Conservation (phyloP, 2,113 vertebrate species). For the Hippocampus guttulatus region DNA sequence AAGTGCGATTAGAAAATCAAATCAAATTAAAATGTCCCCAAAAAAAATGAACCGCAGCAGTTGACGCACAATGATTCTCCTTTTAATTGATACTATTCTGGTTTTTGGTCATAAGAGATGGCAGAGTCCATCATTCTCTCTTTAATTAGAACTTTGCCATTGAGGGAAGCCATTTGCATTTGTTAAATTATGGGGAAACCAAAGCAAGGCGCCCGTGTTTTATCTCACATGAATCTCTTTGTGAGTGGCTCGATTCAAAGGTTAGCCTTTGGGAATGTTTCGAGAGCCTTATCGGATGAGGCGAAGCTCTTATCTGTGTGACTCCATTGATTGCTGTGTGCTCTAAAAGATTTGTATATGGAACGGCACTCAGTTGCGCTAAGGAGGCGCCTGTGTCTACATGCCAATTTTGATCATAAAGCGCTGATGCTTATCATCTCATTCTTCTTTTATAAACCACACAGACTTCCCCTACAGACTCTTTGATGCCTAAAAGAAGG, state of each 20-base stretch:
- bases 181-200: not conserved
- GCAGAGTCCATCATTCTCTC: not conserved
- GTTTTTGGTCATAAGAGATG: not conserved
- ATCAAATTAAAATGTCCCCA: too few species aligned
- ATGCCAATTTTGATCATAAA: constrained; percentile 43
- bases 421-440: constrained; percentile 58
- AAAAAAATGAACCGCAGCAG: not conserved
- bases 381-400: constrained; percentile 60
- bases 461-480: constrained; percentile 5
- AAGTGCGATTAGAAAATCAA: too few species aligned
- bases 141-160: constrained; percentile 15
- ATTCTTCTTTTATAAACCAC: constrained; percentile 23
- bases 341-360: constrained; percentile 57
- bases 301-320: constrained; percentile 66
- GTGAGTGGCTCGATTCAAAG: constrained; percentile 47
- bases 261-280: constrained; percentile 62
- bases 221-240: constrained; percentile 21
- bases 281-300: constrained; percentile 71
- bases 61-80: not conserved
- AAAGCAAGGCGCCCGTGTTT: constrained; percentile 5
- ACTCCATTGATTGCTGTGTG: constrained; percentile 66
- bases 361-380: constrained; percentile 50
- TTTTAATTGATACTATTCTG: not conserved
- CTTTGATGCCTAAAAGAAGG: not conserved
- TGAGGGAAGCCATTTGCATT: not conserved